Evolutionary conservation across 2,797 vertebrate species (phyloP).

Genomic region (Taeniopygia guttata): DNA sequence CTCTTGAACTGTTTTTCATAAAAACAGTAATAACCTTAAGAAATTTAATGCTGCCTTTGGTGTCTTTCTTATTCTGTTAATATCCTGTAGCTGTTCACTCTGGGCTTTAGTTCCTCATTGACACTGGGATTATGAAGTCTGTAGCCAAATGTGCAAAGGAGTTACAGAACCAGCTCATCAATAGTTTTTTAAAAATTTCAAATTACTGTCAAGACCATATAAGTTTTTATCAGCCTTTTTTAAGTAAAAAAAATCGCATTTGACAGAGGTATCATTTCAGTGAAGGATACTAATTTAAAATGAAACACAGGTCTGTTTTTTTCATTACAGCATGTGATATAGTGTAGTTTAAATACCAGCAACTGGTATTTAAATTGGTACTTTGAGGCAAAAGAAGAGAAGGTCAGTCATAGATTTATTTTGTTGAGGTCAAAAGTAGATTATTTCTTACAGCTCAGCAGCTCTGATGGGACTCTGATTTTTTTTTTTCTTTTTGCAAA

Average conservation of each 20-base stretch:
- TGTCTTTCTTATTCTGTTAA: conserved; percentile 56
- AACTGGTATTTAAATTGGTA: background rate
- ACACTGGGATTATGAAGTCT: background rate
- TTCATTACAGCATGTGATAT: background rate
- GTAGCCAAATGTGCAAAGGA: background rate
- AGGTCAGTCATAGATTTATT: background rate
- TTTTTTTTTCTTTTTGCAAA: background rate
- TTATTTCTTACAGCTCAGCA: conserved; percentile 25
- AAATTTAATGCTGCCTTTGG: conserved; percentile 48
- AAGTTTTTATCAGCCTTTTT: background rate
- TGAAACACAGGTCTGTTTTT: background rate
- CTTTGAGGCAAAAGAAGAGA: background rate
- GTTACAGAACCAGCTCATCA: background rate
- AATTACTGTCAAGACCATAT: background rate
- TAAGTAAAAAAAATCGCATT: background rate
- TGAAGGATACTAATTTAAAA: background rate
- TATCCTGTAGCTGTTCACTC: conserved; percentile 15
- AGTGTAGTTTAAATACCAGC: background rate
- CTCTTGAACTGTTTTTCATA: background rate
- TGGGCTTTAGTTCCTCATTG: background rate
- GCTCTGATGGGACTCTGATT: background rate
- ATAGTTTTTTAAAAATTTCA: background rate
- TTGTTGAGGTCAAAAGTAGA: conserved; percentile 23
- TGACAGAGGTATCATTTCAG: background rate
- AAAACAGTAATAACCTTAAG: background rate